Evolutionary conservation across 1,140 invertebrate species (phyloP).

Genomic region (Cryptotermes secundus): DNA sequence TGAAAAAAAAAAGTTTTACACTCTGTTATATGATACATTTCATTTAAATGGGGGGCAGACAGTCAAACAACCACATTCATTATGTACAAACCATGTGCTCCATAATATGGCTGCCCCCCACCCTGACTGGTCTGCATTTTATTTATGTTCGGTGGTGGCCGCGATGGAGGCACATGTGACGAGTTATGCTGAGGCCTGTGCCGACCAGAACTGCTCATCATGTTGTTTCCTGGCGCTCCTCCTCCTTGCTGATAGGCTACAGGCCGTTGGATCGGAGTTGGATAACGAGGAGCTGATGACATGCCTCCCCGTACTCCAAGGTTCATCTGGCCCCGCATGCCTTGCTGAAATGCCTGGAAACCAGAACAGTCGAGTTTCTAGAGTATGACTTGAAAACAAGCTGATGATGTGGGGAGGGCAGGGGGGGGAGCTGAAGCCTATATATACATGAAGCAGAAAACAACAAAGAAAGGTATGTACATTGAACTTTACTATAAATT

Average conservation of each 20-base stretch:
- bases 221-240: neutral
- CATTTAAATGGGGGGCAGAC: no score
- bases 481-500: no score
- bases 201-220: neutral
- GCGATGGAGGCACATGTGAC: constrained; percentile 21
- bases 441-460: no score
- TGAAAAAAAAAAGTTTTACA: no score
- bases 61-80: neutral
- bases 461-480: no score
- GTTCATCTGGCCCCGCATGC: constrained; percentile 48
- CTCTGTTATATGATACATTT: no score
- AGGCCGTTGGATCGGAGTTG: constrained; percentile 52
- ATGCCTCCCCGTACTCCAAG: constrained; percentile 46
- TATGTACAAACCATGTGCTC: constrained; percentile 26
- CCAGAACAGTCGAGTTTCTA: neutral
- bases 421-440: no score
- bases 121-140: neutral
- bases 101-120: constrained; percentile 29
- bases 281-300: constrained; percentile 51
- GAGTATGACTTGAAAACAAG: no score
- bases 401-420: no score
- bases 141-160: constrained; percentile 25
- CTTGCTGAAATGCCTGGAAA: constrained; percentile 48
- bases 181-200: constrained; percentile 25
- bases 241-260: constrained; percentile 36